Evolutionary conservation across 2,113 vertebrate species (phyloP).

Genomic region (Archilochus colubris): DNA sequence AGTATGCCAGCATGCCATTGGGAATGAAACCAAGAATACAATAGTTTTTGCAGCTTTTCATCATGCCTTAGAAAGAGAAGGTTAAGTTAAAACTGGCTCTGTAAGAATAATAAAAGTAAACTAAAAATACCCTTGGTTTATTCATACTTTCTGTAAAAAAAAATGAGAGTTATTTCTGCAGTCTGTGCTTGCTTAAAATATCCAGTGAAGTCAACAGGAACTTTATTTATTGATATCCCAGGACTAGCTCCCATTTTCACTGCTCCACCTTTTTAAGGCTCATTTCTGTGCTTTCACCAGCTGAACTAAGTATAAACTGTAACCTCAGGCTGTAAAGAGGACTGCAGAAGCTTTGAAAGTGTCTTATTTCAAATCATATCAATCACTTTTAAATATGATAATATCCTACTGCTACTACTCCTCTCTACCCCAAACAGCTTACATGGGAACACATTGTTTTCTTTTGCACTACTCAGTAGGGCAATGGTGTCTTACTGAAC

Average conservation of each 20-base stretch:
- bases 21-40: constrained; percentile 37
- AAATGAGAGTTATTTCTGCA: not conserved
- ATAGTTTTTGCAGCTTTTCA: not conserved
- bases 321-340: not conserved
- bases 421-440: not conserved
- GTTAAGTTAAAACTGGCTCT: constrained; percentile 42
- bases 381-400: not conserved
- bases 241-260: not conserved
- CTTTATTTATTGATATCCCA: not conserved
- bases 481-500: constrained; percentile 43
- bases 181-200: constrained; percentile 29
- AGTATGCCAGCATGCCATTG: not conserved
- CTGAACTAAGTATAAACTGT: not conserved
- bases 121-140: constrained; percentile 39
- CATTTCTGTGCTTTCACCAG: not conserved
- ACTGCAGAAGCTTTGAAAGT: not conserved
- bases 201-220: not conserved
- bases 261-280: not conserved
- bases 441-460: not conserved
- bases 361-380: not conserved
- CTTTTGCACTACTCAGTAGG: not conserved
- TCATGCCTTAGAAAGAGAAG: not conserved
- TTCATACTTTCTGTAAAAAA: not conserved
- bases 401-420: not conserved
- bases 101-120: constrained; percentile 9